Base-by-base conservation (phyloP, 1,140 invertebrate genomes). In the Vanessa atalanta region DNA sequence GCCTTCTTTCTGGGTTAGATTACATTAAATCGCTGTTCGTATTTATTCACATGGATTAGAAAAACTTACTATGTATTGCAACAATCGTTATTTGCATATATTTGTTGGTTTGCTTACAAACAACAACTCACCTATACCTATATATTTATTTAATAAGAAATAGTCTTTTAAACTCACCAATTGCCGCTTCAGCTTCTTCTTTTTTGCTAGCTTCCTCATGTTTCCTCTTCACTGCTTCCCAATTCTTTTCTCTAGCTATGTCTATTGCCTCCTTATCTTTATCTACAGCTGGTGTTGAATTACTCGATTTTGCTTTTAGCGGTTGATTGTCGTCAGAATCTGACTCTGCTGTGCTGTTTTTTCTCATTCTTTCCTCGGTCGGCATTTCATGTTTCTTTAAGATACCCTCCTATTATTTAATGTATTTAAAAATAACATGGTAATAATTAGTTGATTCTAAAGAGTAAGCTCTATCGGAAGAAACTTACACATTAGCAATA, bases 191-290 rank as follows among this genome's bases (percentile, higher is more conserved):
- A 71, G 89, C 87, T 78, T 93, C 90, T 74, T 93, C 93, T 72
- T 89, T 92, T 81, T 90, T 93, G 73, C 90, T 93, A 26, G 92
- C 92, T 88, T 93, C 93, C 80, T 93, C 93, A 79, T 93, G 93
- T 87, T 93, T 93, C 73, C 93, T 87, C 75, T 93, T 93, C 0
- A 93, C 93, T 47, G 93, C 93, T 84, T 93, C 91, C 93, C 93
- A 93, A 81, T 93, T 93, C 79, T 92, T 92, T 79, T 93, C 93
- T 79, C 93, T 88, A 73, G 93, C 93, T 85, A 93, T 90, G 74
- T 93, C 93, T 79, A 93, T 93, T 67, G 92, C 92, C 82, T 89
- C 89, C 79, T 90, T 90, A 73, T 93, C 88, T 77, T 93, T 93
- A 81, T 93, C 93, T 76, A 91, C 84, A 67, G 83, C 57, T 43